Evolutionary conservation across 1,140 invertebrate species (phyloP).

Genomic region (Zaprionus kolodkinae): DNA sequence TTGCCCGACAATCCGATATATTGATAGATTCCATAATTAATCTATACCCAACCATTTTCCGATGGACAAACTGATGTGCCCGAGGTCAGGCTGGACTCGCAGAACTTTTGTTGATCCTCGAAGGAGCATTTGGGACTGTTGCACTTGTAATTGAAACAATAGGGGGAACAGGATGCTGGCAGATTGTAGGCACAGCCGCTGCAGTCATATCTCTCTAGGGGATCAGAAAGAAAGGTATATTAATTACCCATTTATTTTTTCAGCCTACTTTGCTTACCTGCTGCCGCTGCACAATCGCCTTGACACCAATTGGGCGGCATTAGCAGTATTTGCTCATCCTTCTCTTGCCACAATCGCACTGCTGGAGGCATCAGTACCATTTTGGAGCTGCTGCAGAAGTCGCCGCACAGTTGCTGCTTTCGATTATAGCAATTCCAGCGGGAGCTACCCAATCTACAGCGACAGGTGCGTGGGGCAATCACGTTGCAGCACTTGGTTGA

Average conservation of each 20-base stretch:
- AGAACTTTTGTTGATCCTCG: constrained; percentile 63
- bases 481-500: constrained; percentile 54
- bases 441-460: background rate
- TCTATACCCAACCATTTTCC: constrained; percentile 52
- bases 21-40: background rate
- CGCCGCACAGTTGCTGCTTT: constrained; percentile 51
- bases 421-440: constrained; percentile 63
- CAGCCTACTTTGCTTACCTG: constrained; percentile 35
- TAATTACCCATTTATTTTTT: too few relatives aligned
- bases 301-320: constrained; percentile 61
- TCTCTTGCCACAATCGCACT: constrained; percentile 30
- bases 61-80: constrained; percentile 42
- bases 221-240: background rate
- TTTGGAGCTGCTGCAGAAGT: constrained; percentile 54
- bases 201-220: constrained; percentile 56
- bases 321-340: constrained; percentile 43
- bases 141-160: constrained; percentile 66
- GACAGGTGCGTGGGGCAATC: constrained; percentile 60
- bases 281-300: constrained; percentile 27
- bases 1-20: background rate
- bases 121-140: constrained; percentile 53
- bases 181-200: constrained; percentile 57
- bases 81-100: constrained; percentile 26
- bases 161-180: constrained; percentile 52
- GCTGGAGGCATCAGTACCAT: constrained; percentile 45